phyloP scores from a whole-genome alignment of 2,888 invertebrate species.

The Leucania comma region DNA sequence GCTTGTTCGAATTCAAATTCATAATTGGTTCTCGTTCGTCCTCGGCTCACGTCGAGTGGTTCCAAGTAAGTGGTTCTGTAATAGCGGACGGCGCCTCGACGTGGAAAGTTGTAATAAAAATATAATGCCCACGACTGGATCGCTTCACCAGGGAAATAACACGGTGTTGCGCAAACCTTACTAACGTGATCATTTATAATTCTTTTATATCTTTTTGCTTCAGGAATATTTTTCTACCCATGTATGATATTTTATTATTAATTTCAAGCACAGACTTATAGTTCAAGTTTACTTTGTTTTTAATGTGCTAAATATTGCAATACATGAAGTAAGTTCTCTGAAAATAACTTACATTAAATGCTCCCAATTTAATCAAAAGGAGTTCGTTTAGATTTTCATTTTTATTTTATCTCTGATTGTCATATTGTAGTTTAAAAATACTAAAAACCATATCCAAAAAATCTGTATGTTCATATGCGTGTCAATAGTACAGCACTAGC shows the following conservation, averaged over 20 bases:
- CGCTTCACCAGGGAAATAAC: slow-evolving; percentile 49
- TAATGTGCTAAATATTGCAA: background rate
- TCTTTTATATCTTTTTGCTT: slow-evolving; percentile 16
- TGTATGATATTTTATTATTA: slow-evolving; percentile 16
- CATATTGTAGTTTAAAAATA: no score
- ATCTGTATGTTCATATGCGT: no score
- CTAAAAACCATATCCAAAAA: no score
- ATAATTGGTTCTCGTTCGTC: slow-evolving; percentile 48
- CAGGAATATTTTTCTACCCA: slow-evolving; percentile 7
- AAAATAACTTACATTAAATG: background rate
- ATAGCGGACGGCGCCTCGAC: slow-evolving; percentile 5
- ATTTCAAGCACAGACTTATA: no score
- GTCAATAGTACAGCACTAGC: background rate
- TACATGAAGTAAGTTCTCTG: background rate
- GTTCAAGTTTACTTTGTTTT: background rate
- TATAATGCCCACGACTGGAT: slow-evolving; percentile 2
- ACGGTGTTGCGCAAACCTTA: background rate
- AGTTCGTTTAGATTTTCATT: background rate
- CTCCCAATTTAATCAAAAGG: background rate
- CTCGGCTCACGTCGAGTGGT: slow-evolving; percentile 22
- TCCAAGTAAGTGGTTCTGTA: slow-evolving; percentile 30
- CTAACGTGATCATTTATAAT: slow-evolving; percentile 35
- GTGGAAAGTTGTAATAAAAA: slow-evolving; percentile 1
- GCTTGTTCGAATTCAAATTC: slow-evolving; percentile 49
- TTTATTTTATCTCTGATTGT: background rate